Evolutionary conservation across 2,888 invertebrate species (phyloP).

Genomic region (Trachelus stipa): DNA sequence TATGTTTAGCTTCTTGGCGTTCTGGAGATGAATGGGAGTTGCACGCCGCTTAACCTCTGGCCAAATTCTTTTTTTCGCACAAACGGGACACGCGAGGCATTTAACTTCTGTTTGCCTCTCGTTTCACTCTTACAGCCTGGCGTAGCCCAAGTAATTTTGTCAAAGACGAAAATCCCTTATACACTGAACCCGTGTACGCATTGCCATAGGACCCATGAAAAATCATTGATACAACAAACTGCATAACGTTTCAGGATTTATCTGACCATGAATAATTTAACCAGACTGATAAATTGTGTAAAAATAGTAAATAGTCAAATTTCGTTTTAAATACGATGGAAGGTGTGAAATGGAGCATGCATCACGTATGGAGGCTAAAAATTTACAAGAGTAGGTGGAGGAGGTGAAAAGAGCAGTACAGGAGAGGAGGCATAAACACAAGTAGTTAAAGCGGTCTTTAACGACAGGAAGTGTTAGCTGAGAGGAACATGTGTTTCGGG

Average conservation of each 20-base stretch:
- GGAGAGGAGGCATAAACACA: constrained; percentile 43
- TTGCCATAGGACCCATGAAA: background rate
- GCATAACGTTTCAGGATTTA: background rate
- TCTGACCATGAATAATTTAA: too few relatives aligned
- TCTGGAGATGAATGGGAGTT: constrained; percentile 54
- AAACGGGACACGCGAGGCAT: constrained; percentile 40
- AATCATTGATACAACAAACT: background rate
- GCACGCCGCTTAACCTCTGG: constrained; percentile 33
- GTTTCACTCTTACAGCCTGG: background rate
- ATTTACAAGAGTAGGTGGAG: constrained; percentile 16
- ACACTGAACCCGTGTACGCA: background rate
- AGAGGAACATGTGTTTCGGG: constrained; percentile 59
- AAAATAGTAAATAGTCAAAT: background rate
- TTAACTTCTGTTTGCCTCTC: constrained; percentile 11
- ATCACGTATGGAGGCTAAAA: background rate
- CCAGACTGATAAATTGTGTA: background rate
- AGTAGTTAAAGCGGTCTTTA: constrained; percentile 58
- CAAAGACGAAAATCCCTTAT: background rate
- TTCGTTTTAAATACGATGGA: background rate
- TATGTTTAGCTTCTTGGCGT: constrained; percentile 52
- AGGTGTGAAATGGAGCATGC: constrained; percentile 5
- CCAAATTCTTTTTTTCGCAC: constrained; percentile 39
- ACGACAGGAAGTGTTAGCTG: constrained; percentile 63
- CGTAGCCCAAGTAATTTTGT: background rate
- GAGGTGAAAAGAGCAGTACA: constrained; percentile 16